Conservation (phyloP, 2,797 vertebrate genomes). For the Chelon auratus region DNA sequence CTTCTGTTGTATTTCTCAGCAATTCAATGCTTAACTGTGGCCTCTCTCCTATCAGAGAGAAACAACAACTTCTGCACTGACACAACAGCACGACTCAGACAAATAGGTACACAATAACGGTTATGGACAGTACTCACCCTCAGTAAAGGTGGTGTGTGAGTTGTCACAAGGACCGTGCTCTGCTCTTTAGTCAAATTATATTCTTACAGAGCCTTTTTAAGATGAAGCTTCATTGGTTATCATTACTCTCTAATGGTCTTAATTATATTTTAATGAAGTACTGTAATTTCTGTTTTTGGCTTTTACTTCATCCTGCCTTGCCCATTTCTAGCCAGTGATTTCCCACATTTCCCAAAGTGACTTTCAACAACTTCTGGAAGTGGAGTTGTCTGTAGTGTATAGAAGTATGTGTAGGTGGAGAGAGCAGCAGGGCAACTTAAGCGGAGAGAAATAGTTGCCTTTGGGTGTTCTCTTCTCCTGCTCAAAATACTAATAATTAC, state of each 20-base stretch:
- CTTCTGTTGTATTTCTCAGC: too few relatives aligned
- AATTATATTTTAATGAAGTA: slow-evolving; percentile 37
- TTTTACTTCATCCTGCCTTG: slow-evolving; percentile 19
- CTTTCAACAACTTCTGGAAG: slow-evolving; percentile 59
- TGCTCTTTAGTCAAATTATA: not conserved
- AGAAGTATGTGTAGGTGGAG: slow-evolving; percentile 49
- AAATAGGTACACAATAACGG: not conserved
- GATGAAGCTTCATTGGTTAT: slow-evolving; percentile 7
- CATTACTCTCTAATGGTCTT: slow-evolving; percentile 24
- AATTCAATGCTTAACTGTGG: too few relatives aligned
- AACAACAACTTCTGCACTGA: too few relatives aligned
- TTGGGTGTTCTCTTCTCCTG: slow-evolving; percentile 11
- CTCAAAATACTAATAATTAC: slow-evolving; percentile 28
- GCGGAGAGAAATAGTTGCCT: not conserved
- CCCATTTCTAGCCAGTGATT: slow-evolving; percentile 55
- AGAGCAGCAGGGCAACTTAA: slow-evolving; percentile 27
- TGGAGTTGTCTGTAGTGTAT: slow-evolving; percentile 42
- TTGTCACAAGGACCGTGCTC: too few relatives aligned
- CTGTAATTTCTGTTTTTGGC: slow-evolving; percentile 26
- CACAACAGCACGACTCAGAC: not conserved
- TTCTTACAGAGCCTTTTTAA: not conserved
- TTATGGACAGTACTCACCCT: not conserved
- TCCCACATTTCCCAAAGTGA: slow-evolving; percentile 64
- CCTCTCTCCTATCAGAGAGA: too few relatives aligned
- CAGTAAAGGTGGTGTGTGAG: not conserved